These are phyloP conservation scores for Caenorhabditis doughertyi DNA, from an alignment of 2,888 invertebrate species.

Conservation along the genomic window DNA sequence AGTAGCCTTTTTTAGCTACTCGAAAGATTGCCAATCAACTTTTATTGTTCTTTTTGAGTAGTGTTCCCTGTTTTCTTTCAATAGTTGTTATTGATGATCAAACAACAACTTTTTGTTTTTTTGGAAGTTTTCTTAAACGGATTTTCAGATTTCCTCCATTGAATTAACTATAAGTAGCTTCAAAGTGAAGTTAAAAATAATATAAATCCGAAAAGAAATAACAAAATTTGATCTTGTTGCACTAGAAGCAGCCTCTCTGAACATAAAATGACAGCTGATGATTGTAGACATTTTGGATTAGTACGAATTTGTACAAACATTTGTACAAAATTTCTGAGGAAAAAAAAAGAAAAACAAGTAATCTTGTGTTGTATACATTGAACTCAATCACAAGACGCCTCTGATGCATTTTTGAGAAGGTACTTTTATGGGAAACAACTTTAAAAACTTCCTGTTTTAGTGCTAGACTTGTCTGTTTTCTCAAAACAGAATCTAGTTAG, in stretches of 20 bases:
- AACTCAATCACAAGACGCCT: slow-evolving; percentile 13
- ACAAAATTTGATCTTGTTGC: too few relatives aligned
- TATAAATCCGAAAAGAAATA: too few relatives aligned
- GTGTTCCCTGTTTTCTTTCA: slow-evolving; percentile 17
- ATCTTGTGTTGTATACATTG: not conserved
- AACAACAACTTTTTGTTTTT: slow-evolving; percentile 26
- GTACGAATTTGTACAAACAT: not conserved
- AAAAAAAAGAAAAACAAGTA: not conserved
- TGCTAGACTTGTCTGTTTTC: not conserved
- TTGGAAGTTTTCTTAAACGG: not conserved
- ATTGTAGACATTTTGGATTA: not conserved
- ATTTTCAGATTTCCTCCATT: not conserved
- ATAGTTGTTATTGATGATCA: slow-evolving; percentile 19
- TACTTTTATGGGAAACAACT: not conserved
- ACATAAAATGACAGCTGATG: not conserved
- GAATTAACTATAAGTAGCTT: not conserved
- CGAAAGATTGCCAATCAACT: not conserved
- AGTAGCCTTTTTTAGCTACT: slow-evolving; percentile 3
- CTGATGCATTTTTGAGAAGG: slow-evolving; percentile 6
- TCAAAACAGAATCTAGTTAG: not conserved
- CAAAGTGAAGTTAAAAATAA: not conserved
- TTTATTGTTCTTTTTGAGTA: slow-evolving; percentile 11
- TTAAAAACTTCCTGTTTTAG: slow-evolving; percentile 17
- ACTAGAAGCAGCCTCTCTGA: not conserved
- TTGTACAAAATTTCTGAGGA: not conserved